phyloP scores from a whole-genome alignment of 2,888 invertebrate genomes.

The Polydrusus cervinus region DNA sequence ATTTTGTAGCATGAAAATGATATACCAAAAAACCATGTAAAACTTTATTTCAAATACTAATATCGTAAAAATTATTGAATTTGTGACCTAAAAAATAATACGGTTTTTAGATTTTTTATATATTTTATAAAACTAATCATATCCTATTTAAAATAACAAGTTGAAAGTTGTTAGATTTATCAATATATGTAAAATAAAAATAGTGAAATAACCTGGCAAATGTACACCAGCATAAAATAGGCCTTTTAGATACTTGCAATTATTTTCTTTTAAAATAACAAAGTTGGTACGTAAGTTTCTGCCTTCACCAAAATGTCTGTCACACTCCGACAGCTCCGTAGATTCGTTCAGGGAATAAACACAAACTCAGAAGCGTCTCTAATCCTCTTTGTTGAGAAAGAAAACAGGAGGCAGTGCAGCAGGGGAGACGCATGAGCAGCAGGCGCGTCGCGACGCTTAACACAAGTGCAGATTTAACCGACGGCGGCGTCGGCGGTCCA shows the following conservation, averaged over 20 bases:
- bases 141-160: too few relatives aligned
- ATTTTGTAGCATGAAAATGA: too few relatives aligned
- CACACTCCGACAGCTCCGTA: slow-evolving; percentile 68
- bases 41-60: too few relatives aligned
- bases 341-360: slow-evolving; percentile 72
- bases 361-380: slow-evolving; percentile 66
- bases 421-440: slow-evolving; percentile 71
- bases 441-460: slow-evolving; percentile 70
- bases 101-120: too few relatives aligned
- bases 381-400: slow-evolving; percentile 55
- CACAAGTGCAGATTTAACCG: slow-evolving; percentile 71
- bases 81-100: too few relatives aligned
- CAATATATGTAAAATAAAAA: too few relatives aligned
- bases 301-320: slow-evolving; percentile 41
- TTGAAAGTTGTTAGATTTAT: too few relatives aligned
- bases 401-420: slow-evolving; percentile 41
- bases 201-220: too few relatives aligned
- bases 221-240: too few relatives aligned
- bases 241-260: not conserved
- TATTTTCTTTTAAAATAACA: slow-evolving; percentile 8
- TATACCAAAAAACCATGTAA: too few relatives aligned
- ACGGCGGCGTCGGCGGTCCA: slow-evolving; percentile 54
- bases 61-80: too few relatives aligned
- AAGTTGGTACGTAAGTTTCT: slow-evolving; percentile 11
- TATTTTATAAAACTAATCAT: too few relatives aligned